Percentiles rank a stretch among this genome's conserved stretches.
phyloP scores from a whole-genome alignment of 2,888 invertebrate species.

The Anthoptus insignis region DNA sequence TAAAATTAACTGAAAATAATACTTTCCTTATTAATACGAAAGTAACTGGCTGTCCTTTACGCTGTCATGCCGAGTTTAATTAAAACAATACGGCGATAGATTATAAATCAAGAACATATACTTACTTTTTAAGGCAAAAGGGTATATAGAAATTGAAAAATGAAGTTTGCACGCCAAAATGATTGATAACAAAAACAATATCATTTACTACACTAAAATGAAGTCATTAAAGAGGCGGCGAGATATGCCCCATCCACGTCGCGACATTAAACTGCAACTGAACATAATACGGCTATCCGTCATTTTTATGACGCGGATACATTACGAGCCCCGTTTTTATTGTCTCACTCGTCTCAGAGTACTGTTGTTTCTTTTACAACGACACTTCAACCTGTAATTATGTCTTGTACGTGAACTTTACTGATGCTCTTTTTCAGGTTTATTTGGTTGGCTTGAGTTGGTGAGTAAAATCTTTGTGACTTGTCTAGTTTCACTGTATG shows the following conservation, averaged over 20 bases:
- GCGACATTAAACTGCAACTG: conserved; percentile 20
- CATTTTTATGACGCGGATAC: conserved; percentile 31
- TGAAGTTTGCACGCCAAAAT: not conserved
- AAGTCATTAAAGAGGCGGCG: conserved; percentile 11
- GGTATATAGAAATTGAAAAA: too few relatives aligned
- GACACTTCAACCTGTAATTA: conserved; percentile 5
- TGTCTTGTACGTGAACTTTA: conserved; percentile 7
- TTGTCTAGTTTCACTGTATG: too few relatives aligned
- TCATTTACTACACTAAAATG: not conserved
- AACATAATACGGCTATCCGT: conserved; percentile 20
- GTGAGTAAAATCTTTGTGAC: too few relatives aligned
- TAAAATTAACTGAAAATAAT: too few relatives aligned
- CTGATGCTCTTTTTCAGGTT: not conserved
- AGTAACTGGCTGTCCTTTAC: too few relatives aligned
- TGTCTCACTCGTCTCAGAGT: conserved; percentile 7
- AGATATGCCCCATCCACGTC: conserved; percentile 13
- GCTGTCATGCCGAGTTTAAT: too few relatives aligned
- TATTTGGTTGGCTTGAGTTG: too few relatives aligned
- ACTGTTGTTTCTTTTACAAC: conserved; percentile 15
- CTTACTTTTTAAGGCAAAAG: too few relatives aligned
- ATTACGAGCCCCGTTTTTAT: conserved; percentile 21
- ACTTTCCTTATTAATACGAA: too few relatives aligned
- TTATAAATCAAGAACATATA: too few relatives aligned
- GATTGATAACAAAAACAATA: not conserved
- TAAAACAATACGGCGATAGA: too few relatives aligned